A percentile compares a stretch with the other conserved stretches of the same genome.
These are phyloP conservation scores for Tapirus terrestris DNA, from an alignment of 2,113 vertebrate genomes.

Conservation along the genomic window DNA sequence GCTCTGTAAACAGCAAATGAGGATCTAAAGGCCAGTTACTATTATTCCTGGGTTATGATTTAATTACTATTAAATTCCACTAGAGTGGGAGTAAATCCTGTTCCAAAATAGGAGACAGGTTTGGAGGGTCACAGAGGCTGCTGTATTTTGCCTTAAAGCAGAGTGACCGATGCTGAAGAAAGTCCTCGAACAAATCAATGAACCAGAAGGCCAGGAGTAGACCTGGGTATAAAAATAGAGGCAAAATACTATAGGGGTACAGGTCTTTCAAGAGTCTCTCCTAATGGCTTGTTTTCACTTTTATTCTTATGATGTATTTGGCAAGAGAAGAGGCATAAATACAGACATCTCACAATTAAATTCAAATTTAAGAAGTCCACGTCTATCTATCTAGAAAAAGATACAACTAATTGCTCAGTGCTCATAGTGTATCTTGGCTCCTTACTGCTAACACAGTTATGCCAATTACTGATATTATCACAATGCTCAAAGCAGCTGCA, in stretches of 20 bases:
- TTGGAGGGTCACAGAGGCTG: background rate
- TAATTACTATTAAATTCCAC: background rate
- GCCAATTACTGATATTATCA: slow-evolving; percentile 37
- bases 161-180: background rate
- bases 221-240: background rate
- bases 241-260: background rate
- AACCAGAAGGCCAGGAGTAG: background rate
- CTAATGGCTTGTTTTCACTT: slow-evolving; percentile 2
- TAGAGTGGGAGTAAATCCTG: background rate
- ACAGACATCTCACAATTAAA: slow-evolving; percentile 19
- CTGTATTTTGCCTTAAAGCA: background rate
- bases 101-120: background rate
- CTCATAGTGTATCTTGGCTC: slow-evolving; percentile 15
- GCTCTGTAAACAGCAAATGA: background rate
- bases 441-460: slow-evolving; percentile 44
- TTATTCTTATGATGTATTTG: background rate
- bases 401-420: slow-evolving; percentile 43
- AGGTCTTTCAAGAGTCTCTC: slow-evolving; percentile 12
- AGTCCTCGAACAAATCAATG: slow-evolving; percentile 11
- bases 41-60: background rate
- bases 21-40: background rate
- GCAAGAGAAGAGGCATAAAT: slow-evolving; percentile 17
- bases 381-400: background rate
- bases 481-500: slow-evolving; percentile 32
- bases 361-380: slow-evolving; percentile 9